Conservation (phyloP, 2,797 vertebrate species). For the Trachops cirrhosus region DNA sequence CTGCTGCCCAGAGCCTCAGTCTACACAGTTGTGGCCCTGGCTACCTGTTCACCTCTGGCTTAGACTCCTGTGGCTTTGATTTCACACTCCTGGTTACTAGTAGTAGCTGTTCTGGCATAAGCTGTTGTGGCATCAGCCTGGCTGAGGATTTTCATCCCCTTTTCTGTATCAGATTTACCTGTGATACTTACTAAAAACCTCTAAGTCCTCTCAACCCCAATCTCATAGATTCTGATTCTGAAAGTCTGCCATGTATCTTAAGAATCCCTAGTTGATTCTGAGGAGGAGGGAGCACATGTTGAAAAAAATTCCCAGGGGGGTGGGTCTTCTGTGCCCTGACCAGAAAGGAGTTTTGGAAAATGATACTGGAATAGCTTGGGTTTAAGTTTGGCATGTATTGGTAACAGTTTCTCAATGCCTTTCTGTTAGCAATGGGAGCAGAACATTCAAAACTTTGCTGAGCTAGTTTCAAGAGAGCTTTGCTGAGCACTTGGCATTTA, state of each 20-base stretch:
- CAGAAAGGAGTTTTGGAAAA: slow-evolving; percentile 13
- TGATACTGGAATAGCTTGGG: not conserved
- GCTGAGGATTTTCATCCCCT: not conserved
- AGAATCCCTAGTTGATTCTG: not conserved
- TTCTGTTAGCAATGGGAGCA: not conserved
- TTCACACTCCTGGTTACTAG: not conserved
- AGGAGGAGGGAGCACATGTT: not conserved
- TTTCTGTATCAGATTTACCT: not conserved
- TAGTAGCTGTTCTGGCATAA: not conserved
- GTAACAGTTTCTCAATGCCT: not conserved
- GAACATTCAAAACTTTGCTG: not conserved
- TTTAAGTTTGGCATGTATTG: not conserved
- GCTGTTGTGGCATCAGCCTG: not conserved
- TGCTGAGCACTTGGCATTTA: not conserved
- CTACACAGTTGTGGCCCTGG: not conserved
- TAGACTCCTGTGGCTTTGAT: not conserved
- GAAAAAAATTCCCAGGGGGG: not conserved
- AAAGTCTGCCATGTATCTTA: not conserved
- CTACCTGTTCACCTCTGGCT: not conserved
- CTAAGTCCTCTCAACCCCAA: not conserved
- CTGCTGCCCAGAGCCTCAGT: not conserved
- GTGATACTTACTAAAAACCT: not conserved
- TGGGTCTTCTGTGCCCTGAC: not conserved
- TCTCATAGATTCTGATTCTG: not conserved
- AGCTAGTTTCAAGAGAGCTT: not conserved